Conservation (phyloP, 2,797 vertebrate species). For the Coluber constrictor region DNA sequence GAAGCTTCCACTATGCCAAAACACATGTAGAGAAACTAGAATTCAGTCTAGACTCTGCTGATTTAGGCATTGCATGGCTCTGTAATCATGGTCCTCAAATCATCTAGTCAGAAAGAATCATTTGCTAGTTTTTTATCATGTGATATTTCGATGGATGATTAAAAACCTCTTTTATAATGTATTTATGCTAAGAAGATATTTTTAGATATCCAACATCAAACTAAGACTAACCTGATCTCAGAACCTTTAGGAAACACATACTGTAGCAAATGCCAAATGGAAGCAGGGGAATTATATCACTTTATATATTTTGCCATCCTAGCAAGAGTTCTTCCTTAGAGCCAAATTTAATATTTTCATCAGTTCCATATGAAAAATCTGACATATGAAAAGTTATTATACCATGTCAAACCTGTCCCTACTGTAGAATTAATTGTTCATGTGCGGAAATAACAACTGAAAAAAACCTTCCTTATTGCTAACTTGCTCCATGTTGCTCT, state of each 20-base stretch:
- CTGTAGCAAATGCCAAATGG: not conserved
- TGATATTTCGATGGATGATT: not conserved
- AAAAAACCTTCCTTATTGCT: not conserved
- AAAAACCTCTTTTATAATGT: not conserved
- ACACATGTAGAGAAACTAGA: not conserved
- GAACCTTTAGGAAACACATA: not conserved
- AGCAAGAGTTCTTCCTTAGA: not conserved
- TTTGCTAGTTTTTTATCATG: not conserved
- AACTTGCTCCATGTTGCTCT: not conserved
- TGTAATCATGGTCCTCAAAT: not conserved
- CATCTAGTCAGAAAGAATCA: not conserved
- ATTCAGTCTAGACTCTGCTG: not conserved
- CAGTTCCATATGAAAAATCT: not conserved
- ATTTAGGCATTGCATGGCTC: not conserved
- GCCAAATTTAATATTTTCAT: not conserved
- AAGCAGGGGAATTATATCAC: not conserved
- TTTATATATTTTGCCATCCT: not conserved
- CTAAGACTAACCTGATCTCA: not conserved
- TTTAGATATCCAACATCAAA: not conserved
- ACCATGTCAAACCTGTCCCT: not conserved
- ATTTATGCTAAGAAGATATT: not conserved
- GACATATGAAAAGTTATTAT: not conserved
- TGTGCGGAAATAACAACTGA: not conserved
- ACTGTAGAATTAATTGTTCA: not conserved
- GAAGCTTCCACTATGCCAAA: not conserved